Evolutionary conservation across 2,113 vertebrate genomes (phyloP).

Genomic region (Promerops cafer): DNA sequence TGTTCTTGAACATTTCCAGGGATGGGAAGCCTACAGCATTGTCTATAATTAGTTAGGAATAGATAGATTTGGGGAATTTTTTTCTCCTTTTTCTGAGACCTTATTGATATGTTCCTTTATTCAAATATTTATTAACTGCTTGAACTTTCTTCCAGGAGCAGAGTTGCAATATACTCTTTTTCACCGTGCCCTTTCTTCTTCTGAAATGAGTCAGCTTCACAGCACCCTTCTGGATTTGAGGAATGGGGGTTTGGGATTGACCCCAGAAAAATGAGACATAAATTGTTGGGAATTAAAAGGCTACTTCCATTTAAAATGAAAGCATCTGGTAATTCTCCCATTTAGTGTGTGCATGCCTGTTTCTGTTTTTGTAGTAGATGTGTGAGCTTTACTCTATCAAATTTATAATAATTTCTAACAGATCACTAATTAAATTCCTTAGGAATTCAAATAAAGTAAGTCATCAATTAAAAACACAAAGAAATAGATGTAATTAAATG

Average conservation of each 20-base stretch:
- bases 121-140: not conserved
- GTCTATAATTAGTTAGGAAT: too few relatives aligned
- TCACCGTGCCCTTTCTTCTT: accelerated
- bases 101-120: not conserved
- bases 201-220: not conserved
- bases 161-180: not conserved
- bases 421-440: not conserved
- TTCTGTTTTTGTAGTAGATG: not conserved
- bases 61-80: not conserved
- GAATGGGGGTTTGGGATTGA: not conserved
- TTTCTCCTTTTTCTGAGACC: not conserved
- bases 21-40: not conserved
- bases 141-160: not conserved
- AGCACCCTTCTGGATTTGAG: not conserved
- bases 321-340: not conserved
- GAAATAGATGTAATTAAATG: not conserved
- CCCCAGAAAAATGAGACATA: not conserved
- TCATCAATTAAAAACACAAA: not conserved
- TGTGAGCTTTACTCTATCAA: not conserved
- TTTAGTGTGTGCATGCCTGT: accelerated
- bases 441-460: not conserved
- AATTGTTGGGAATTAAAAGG: not conserved
- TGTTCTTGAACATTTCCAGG: not conserved
- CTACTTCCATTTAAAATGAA: not conserved
- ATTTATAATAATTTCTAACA: not conserved